These are phyloP conservation scores for Drosophila parabipectinata DNA, from an alignment of 1,140 invertebrate genomes.

Conservation along the genomic window DNA sequence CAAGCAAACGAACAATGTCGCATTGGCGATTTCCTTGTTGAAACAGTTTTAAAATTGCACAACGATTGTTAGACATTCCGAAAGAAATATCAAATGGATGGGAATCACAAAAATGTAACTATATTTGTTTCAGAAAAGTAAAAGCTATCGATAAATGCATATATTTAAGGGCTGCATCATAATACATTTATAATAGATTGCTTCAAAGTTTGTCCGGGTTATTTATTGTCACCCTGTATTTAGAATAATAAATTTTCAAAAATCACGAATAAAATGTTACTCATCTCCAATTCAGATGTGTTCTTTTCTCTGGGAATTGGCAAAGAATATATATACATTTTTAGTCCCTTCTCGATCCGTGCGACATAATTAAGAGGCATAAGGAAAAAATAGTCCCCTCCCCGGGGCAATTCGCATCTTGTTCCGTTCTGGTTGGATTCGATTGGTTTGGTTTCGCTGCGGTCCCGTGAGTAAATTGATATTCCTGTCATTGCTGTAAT, in stretches of 20 bases:
- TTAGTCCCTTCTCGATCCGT: conserved; percentile 8
- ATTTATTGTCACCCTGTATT: too few relatives aligned
- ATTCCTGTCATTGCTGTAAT: conserved; percentile 76
- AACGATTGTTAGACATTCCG: too few relatives aligned
- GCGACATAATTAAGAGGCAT: conserved; percentile 62
- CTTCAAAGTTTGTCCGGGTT: too few relatives aligned
- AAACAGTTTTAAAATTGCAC: too few relatives aligned
- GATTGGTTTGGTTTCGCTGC: conserved; percentile 34
- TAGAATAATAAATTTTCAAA: neutral
- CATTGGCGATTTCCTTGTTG: too few relatives aligned
- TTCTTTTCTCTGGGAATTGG: conserved; percentile 18
- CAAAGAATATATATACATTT: conserved; percentile 21
- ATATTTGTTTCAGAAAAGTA: too few relatives aligned
- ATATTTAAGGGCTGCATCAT: too few relatives aligned
- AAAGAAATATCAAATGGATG: too few relatives aligned
- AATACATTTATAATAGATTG: too few relatives aligned
- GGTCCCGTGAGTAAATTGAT: conserved; percentile 71
- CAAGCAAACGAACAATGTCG: too few relatives aligned
- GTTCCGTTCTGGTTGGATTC: conserved; percentile 38
- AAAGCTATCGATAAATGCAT: too few relatives aligned
- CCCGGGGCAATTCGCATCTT: conserved; percentile 36
- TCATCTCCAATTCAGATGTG: conserved; percentile 13
- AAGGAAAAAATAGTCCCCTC: conserved; percentile 21
- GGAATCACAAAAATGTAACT: too few relatives aligned
- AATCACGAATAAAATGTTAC: neutral